Evolutionary conservation across 2,113 vertebrate species (phyloP).

Genomic region (Alexandromys fortis): DNA sequence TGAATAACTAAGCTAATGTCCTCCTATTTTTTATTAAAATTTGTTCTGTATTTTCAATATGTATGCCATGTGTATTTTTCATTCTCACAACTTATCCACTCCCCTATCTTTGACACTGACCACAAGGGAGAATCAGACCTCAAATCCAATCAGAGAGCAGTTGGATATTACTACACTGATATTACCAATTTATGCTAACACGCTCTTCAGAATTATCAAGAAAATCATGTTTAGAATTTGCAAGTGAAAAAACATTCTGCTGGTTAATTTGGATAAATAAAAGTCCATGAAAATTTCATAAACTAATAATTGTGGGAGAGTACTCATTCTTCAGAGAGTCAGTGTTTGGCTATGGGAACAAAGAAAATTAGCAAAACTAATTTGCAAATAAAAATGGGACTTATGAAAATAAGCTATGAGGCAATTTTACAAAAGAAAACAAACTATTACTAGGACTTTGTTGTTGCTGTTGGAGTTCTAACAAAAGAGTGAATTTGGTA

Average conservation of each 20-base stretch:
- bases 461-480: background rate
- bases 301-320: background rate
- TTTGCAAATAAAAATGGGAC: constrained; percentile 7
- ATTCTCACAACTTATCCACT: background rate
- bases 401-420: background rate
- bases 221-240: background rate
- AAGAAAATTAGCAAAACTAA: background rate
- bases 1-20: background rate
- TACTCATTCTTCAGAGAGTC: background rate
- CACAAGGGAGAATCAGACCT: no score
- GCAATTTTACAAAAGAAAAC: background rate
- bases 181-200: background rate
- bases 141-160: background rate
- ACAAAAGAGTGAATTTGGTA: background rate
- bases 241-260: background rate
- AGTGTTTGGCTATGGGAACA: background rate
- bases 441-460: background rate
- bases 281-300: constrained; percentile 6
- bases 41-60: background rate
- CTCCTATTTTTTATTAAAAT: background rate
- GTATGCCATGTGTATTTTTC: background rate
- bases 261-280: background rate
- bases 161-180: background rate
- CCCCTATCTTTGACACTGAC: background rate
- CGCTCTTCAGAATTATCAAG: background rate